Conservation (phyloP, 2,113 vertebrate genomes). For the Neoarius graeffei region DNA sequence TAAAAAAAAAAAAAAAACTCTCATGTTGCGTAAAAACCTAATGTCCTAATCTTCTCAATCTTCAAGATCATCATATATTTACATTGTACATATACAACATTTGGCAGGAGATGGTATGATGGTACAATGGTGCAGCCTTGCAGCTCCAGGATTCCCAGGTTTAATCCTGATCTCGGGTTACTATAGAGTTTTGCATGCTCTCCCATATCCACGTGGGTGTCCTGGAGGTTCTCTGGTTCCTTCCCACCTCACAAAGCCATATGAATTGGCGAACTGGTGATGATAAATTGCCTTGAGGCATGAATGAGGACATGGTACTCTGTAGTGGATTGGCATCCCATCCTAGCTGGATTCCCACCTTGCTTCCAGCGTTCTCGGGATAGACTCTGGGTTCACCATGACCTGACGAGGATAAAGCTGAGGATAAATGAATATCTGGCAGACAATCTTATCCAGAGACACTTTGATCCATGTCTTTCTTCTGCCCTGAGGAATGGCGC, state of each 20-base stretch:
- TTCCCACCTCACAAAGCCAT: not conserved
- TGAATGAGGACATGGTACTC: not conserved
- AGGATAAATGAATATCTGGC: not conserved
- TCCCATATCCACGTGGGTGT: not conserved
- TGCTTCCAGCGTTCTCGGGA: not conserved
- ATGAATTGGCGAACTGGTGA: not conserved
- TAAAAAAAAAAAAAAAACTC: not conserved
- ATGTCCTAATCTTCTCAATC: not conserved
- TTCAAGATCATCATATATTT: not conserved
- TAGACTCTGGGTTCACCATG: not conserved
- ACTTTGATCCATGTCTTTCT: not conserved
- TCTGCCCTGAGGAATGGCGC: not conserved
- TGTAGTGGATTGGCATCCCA: not conserved
- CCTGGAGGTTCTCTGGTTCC: not conserved
- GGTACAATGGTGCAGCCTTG: not conserved
- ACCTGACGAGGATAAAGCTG: not conserved
- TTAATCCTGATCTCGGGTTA: not conserved
- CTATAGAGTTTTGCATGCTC: not conserved
- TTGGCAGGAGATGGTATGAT: not conserved
- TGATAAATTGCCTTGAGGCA: not conserved
- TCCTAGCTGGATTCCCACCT: not conserved
- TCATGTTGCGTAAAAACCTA: not conserved
- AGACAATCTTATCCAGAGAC: not conserved
- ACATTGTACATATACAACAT: not conserved
- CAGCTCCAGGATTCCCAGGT: not conserved